Conservation (phyloP, 2,113 vertebrate genomes). For the Onychorhynchus coronatus region DNA sequence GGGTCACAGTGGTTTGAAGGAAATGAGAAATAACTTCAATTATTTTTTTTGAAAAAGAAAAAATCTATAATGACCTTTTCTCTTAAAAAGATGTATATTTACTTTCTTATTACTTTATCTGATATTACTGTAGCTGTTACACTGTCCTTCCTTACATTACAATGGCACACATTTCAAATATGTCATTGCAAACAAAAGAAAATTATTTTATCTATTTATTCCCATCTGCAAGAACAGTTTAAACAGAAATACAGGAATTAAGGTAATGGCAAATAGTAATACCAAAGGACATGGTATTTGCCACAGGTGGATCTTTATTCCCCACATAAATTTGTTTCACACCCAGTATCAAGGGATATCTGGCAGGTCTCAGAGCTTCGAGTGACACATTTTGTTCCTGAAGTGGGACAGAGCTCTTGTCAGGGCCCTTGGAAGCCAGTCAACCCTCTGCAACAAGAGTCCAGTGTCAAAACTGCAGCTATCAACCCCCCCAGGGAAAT, state of each 20-base stretch:
- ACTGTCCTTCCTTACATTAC: neutral
- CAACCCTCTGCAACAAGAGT: neutral
- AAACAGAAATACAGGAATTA: neutral
- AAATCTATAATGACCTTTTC: neutral
- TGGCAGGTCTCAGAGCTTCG: neutral
- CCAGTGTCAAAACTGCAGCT: neutral
- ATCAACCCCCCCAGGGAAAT: neutral
- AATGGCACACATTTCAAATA: neutral
- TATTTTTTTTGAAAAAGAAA: neutral
- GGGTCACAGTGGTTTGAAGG: neutral
- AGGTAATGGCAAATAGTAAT: neutral
- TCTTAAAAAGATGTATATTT: neutral
- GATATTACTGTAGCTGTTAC: neutral
- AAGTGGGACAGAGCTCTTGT: accelerated
- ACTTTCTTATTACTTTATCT: neutral
- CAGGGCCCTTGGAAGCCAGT: neutral
- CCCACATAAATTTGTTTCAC: neutral
- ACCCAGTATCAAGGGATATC: neutral
- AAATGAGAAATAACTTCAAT: neutral
- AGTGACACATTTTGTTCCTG: neutral
- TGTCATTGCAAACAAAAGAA: neutral
- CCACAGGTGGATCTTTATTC: neutral
- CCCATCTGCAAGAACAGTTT: neutral
- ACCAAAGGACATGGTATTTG: neutral
- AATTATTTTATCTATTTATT: neutral